Evolutionary conservation across 2,113 vertebrate genomes (phyloP), one percentile per base, ranked within the genome.

Genomic region (Heterotis niloticus): DNA sequence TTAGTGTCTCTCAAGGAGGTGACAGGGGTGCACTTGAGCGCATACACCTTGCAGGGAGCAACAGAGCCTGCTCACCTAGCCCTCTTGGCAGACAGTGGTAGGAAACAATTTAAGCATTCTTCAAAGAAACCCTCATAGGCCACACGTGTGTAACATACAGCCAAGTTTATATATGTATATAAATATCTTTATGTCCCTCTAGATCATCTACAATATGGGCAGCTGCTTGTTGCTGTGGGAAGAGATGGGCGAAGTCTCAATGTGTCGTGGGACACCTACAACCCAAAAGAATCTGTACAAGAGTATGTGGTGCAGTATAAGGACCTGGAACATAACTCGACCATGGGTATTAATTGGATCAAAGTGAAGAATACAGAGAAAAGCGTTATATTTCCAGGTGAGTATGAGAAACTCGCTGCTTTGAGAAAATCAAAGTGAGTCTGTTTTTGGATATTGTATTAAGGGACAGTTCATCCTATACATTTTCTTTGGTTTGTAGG

Each of bases 221-320:
- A 14, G 0, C 10, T 62, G 56, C 5, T 5, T 0, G 26, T 64
- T 62, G 3, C 24, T 24, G 54, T 89, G 20, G 51, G 16, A 5
- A 83, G 85, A 62, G 79, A 68, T n/a, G 74, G 72, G 5, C 54
- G 81, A 16, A 82, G 70, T 18, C 77, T 93, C 29, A 84, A 9
- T 0, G 86, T 89, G 16, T 88, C 86, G n/a, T 93, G 91, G 92
- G 1, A 52, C 5, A 76, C 56, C 0, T 13, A 75, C 14, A 20
- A 24, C 11, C 29, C 65, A 64, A 57, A 77, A 0, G 79, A 86
- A 23, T 10, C 62, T 1, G 26, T 88, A 4, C 82, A 81, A 20
- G 85, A 89, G 73, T 92, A 88, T 66, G 89, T 93, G 29, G 85
- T 93, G 20, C 89, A 92, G 74, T 83, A 87, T 74, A 88, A 89